These are phyloP conservation scores for Plutella xylostella DNA, from an alignment of 2,888 invertebrate species.

Conservation along the genomic window DNA sequence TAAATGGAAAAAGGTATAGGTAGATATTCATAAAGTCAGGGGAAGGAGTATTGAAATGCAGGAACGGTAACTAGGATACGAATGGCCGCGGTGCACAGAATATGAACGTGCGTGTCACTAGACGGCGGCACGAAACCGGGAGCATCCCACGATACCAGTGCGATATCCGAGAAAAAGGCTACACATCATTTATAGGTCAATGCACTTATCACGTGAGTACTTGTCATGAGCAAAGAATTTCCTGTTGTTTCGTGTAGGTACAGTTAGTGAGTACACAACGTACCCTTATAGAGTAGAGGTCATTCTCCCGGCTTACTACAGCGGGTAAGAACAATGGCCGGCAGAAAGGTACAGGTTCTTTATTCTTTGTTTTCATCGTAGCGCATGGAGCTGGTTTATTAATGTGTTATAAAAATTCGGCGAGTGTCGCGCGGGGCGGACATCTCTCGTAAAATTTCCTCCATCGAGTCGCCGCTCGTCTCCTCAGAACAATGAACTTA, in stretches of 20 bases:
- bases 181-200: slow-evolving; percentile 25
- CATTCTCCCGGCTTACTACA: slow-evolving; percentile 41
- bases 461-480: slow-evolving; percentile 21
- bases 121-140: slow-evolving; percentile 38
- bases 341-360: slow-evolving; percentile 44
- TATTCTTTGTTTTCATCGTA: slow-evolving; percentile 51
- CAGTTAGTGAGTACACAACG: slow-evolving; percentile 47
- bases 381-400: slow-evolving; percentile 32
- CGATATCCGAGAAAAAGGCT: background rate
- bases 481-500: slow-evolving; percentile 52
- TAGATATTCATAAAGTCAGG: slow-evolving; percentile 4
- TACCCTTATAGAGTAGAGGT: slow-evolving; percentile 47
- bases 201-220: slow-evolving; percentile 31
- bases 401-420: slow-evolving; percentile 61
- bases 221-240: slow-evolving; percentile 38
- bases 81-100: slow-evolving; percentile 19
- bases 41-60: slow-evolving; percentile 54
- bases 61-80: slow-evolving; percentile 59
- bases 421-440: slow-evolving; percentile 39
- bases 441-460: slow-evolving; percentile 57
- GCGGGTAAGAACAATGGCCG: slow-evolving; percentile 46
- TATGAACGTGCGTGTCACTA: slow-evolving; percentile 30
- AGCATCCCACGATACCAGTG: slow-evolving; percentile 7
- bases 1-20: background rate
- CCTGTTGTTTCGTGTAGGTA: slow-evolving; percentile 41